Evolutionary conservation across 2,888 invertebrate genomes (phyloP).

Genomic region (Onchidella celtica): DNA sequence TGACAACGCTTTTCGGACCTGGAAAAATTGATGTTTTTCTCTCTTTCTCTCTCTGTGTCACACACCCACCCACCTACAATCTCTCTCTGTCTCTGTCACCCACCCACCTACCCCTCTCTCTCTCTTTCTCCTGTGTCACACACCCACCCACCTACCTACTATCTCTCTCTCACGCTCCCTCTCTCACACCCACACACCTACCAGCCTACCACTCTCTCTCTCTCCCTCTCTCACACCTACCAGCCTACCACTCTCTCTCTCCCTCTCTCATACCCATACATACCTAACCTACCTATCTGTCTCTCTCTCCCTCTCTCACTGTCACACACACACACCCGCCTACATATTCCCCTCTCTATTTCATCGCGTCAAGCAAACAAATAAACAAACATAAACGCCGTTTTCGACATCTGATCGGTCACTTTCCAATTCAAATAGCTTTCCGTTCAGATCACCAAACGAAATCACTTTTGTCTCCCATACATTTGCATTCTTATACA

Average conservation of each 20-base stretch:
- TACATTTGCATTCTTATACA: no score
- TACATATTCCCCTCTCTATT: background rate
- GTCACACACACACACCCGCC: background rate
- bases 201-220: background rate
- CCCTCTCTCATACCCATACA: background rate
- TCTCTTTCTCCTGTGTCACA: background rate
- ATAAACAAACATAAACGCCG: no score
- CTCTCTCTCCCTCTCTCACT: background rate
- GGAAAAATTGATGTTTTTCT: no score
- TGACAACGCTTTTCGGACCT: no score
- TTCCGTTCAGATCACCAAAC: no score
- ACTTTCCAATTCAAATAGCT: no score
- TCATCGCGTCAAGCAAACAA: no score
- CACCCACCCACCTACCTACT: background rate
- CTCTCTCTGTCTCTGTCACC: background rate
- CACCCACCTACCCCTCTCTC: background rate
- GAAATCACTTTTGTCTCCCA: no score
- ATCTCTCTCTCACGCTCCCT: background rate
- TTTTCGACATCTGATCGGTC: no score
- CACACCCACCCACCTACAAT: background rate
- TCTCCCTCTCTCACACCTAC: background rate
- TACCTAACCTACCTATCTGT: no score
- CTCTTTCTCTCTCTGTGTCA: conserved; percentile 6
- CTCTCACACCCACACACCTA: background rate
- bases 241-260: background rate